A percentile compares a stretch with the other conserved stretches of the same genome.
phyloP scores from a whole-genome alignment of 2,888 invertebrate species.

The Limnephilus rhombicus region DNA sequence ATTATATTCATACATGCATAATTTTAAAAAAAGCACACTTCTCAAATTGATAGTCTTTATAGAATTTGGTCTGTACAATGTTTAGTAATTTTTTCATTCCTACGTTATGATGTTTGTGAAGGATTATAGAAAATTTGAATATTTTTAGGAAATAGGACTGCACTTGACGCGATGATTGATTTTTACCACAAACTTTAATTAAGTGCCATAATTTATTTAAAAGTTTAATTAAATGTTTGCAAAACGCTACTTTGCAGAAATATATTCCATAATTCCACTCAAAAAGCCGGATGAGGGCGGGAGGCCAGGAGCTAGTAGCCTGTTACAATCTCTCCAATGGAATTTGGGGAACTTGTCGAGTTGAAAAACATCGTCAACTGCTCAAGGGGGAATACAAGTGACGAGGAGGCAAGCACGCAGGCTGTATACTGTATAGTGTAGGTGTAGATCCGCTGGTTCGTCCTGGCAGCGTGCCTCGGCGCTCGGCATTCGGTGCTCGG shows the following conservation, averaged over 20 bases:
- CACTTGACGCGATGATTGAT: not conserved
- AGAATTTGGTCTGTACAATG: no score
- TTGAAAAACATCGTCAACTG: conserved; percentile 53
- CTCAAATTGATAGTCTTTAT: no score
- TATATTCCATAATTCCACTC: not conserved
- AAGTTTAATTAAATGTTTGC: not conserved
- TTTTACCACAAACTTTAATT: not conserved
- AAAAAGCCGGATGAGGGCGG: not conserved
- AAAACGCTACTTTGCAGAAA: not conserved
- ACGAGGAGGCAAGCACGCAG: not conserved
- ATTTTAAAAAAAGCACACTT: no score
- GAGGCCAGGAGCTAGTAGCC: not conserved
- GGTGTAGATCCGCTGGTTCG: conserved; percentile 15
- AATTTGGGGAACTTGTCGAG: conserved; percentile 18
- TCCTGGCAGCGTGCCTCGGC: conserved; percentile 37
- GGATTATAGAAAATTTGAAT: no score
- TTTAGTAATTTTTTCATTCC: no score
- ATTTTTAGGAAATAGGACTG: not conserved
- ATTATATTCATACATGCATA: no score
- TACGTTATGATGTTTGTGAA: no score
- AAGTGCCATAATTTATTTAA: not conserved
- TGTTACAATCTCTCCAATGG: conserved; percentile 20
- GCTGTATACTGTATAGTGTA: not conserved
- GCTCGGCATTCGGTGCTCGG: not conserved
- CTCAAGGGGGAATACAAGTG: conserved; percentile 50